phyloP scores from a whole-genome alignment of 2,113 vertebrate species.

The Scomber scombrus region DNA sequence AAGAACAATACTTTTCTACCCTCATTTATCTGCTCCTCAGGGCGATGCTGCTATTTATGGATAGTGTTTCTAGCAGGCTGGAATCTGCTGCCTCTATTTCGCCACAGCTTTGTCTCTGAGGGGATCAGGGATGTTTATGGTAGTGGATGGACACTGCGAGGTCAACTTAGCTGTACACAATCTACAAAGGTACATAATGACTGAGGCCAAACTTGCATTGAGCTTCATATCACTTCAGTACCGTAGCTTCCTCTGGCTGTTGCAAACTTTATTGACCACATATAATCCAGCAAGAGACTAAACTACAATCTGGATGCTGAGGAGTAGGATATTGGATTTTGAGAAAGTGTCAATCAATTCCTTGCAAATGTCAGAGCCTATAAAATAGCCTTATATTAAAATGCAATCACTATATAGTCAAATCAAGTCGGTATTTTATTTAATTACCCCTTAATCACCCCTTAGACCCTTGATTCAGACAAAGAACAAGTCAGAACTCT shows the following conservation, averaged over 20 bases:
- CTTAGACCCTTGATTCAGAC: no score
- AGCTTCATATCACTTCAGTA: constrained; percentile 15
- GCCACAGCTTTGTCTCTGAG: constrained; percentile 62
- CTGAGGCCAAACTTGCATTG: neutral
- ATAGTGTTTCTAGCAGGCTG: constrained; percentile 56
- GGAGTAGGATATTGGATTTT: constrained; percentile 12
- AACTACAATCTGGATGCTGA: neutral
- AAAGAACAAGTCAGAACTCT: no score
- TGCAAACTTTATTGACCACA: constrained; percentile 6
- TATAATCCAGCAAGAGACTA: neutral
- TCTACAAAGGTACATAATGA: neutral
- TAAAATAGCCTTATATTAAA: constrained; percentile 51
- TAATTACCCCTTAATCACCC: no score
- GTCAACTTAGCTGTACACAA: constrained; percentile 24
- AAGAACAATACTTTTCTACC: constrained; percentile 79
- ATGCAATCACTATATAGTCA: constrained; percentile 36
- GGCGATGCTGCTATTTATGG: constrained; percentile 74
- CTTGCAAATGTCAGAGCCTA: constrained; percentile 17
- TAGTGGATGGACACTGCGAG: constrained; percentile 28
- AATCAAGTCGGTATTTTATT: neutral
- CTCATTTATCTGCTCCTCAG: constrained; percentile 69
- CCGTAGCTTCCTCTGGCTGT: neutral
- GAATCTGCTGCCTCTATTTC: constrained; percentile 71
- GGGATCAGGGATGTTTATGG: constrained; percentile 67
- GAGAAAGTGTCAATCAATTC: neutral